A percentile compares a stretch with the other conserved stretches of the same genome.
Conservation (phyloP, 2,797 vertebrate species). For the Anguilla megastoma region DNA sequence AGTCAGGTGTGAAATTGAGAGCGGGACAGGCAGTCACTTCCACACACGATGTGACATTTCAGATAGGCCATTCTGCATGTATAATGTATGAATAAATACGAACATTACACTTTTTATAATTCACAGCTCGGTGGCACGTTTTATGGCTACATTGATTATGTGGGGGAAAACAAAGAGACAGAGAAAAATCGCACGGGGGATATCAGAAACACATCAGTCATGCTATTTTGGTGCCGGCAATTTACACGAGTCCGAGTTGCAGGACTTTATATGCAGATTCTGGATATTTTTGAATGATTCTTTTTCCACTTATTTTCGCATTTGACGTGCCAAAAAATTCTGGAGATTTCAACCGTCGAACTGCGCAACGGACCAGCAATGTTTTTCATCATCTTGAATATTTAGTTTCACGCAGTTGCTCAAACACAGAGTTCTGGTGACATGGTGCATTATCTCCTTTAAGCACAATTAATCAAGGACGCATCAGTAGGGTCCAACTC, state of each 20-base stretch:
- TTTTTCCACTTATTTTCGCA: background rate
- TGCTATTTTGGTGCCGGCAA: background rate
- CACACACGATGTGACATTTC: slow-evolving; percentile 49
- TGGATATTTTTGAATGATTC: background rate
- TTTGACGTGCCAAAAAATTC: background rate
- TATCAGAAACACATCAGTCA: slow-evolving; percentile 15
- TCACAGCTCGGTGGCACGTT: slow-evolving; percentile 40
- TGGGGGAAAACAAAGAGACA: slow-evolving; percentile 29
- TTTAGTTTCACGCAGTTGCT: background rate
- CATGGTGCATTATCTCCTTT: background rate
- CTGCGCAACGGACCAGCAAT: background rate
- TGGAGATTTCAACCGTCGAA: background rate
- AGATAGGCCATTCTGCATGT: slow-evolving; percentile 51
- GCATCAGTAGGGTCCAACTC: background rate
- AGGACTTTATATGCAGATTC: background rate
- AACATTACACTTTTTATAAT: slow-evolving; percentile 36
- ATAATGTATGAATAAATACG: slow-evolving; percentile 60
- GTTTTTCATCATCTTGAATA: background rate
- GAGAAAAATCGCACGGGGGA: background rate
- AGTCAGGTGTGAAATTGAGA: slow-evolving; percentile 79
- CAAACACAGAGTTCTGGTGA: background rate
- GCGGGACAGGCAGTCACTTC: slow-evolving; percentile 59
- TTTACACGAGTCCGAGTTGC: background rate
- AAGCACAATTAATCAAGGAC: background rate
- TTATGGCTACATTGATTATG: slow-evolving; percentile 30